Conservation (phyloP, 2,797 vertebrate genomes). For the Enteromius viviparus region DNA sequence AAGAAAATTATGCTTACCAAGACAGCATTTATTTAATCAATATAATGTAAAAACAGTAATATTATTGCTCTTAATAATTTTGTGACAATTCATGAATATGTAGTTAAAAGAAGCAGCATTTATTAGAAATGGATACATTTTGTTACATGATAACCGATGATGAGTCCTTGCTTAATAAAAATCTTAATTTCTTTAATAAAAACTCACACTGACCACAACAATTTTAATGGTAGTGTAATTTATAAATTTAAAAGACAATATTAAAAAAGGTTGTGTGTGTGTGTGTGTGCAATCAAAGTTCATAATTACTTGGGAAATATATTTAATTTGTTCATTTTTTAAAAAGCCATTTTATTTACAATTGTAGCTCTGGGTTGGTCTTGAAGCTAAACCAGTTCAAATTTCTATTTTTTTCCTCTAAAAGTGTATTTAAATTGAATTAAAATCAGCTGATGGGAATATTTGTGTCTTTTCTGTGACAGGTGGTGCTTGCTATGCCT, state of each 20-base stretch:
- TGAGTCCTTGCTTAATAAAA: background rate
- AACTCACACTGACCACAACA: background rate
- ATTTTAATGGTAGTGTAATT: background rate
- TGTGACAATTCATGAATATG: background rate
- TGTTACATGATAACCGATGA: no score
- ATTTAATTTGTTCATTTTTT: background rate
- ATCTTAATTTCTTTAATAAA: background rate
- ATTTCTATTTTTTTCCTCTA: background rate
- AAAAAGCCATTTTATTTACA: background rate
- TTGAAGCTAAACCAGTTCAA: background rate
- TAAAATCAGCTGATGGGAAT: background rate
- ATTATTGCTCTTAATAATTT: background rate
- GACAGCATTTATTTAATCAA: background rate
- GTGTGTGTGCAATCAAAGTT: background rate
- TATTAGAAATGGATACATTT: background rate
- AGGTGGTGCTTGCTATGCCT: slow-evolving; percentile 88
- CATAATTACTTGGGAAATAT: background rate
- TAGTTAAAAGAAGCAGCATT: background rate
- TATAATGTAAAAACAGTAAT: background rate
- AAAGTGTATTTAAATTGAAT: background rate
- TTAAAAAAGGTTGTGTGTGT: background rate
- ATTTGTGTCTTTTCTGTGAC: slow-evolving; percentile 25
- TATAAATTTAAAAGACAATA: no score
- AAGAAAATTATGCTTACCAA: background rate
- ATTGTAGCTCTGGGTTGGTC: background rate